Conservation (phyloP, 1,140 invertebrate genomes). For the Diorhabda sublineata region DNA sequence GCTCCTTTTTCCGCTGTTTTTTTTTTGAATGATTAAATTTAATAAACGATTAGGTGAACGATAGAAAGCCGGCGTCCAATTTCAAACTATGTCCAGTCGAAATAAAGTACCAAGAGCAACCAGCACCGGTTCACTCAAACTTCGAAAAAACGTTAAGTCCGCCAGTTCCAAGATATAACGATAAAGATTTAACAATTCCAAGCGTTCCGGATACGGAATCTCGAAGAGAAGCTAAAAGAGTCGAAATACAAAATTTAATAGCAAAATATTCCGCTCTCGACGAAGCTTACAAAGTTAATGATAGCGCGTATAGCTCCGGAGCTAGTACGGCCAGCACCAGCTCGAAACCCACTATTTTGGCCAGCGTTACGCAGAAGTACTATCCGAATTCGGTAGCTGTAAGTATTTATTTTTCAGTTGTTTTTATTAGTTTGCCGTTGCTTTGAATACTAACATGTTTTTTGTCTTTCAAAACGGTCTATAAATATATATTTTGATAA, state of each 20-base stretch:
- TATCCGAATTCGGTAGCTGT: conserved; percentile 42
- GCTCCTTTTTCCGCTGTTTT: no score
- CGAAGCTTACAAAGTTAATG: conserved; percentile 55
- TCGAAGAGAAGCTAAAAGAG: conserved; percentile 70
- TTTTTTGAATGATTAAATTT: no score
- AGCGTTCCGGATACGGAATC: conserved; percentile 53
- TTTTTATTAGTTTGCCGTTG: no score
- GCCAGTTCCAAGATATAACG: conserved; percentile 27
- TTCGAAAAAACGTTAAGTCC: conserved; percentile 6
- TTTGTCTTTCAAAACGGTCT: no score
- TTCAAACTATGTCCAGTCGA: conserved; percentile 51
- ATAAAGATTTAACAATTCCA: conserved; percentile 52
- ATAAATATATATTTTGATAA: no score
- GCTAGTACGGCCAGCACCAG: conserved; percentile 43
- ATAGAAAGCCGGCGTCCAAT: conserved; percentile 42
- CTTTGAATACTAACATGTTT: no score
- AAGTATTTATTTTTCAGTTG: conserved; percentile 43
- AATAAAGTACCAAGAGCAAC: conserved; percentile 39
- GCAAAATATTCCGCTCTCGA: conserved; percentile 71
- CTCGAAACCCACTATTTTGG: conserved; percentile 24
- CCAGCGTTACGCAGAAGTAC: conserved; percentile 41
- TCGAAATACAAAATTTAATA: conserved; percentile 75
- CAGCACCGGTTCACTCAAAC: conserved; percentile 4
- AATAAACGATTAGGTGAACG: conserved; percentile 29
- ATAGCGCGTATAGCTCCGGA: conserved; percentile 20